Conservation (phyloP, 2,888 invertebrate genomes). For the Meiosimyza decipiens region DNA sequence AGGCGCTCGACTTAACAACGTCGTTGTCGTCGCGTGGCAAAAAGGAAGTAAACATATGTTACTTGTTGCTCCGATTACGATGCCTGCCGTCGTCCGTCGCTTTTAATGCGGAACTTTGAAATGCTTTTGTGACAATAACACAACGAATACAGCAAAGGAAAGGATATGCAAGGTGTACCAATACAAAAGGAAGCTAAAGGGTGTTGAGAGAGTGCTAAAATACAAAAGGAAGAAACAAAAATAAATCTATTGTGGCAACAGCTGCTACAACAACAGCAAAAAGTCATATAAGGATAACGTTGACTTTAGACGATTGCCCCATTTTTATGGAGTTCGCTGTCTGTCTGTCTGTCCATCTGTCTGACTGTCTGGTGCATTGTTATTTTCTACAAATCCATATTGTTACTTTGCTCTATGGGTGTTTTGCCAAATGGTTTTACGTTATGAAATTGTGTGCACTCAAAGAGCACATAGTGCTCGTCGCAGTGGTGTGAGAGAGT, state of each 20-base stretch:
- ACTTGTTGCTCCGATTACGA: constrained; percentile 33
- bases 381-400: background rate
- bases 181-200: constrained; percentile 2
- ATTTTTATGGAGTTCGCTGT: constrained; percentile 37
- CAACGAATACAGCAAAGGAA: background rate
- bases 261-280: constrained; percentile 9
- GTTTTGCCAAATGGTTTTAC: background rate
- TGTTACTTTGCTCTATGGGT: constrained; percentile 13
- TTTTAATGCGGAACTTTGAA: background rate
- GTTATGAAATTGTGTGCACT: no score
- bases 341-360: constrained; percentile 2
- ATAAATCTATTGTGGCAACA: constrained; percentile 1
- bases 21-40: background rate
- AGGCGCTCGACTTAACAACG: background rate
- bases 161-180: background rate
- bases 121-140: background rate
- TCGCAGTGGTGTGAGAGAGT: no score
- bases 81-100: background rate
- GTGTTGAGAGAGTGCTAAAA: background rate
- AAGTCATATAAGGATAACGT: background rate
- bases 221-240: background rate
- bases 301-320: constrained; percentile 39
- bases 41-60: constrained; percentile 18
- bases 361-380: constrained; percentile 1
- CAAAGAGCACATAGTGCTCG: no score